These are phyloP conservation scores for Trachelus troglodyta DNA, from an alignment of 2,888 invertebrate species.

Conservation along the genomic window DNA sequence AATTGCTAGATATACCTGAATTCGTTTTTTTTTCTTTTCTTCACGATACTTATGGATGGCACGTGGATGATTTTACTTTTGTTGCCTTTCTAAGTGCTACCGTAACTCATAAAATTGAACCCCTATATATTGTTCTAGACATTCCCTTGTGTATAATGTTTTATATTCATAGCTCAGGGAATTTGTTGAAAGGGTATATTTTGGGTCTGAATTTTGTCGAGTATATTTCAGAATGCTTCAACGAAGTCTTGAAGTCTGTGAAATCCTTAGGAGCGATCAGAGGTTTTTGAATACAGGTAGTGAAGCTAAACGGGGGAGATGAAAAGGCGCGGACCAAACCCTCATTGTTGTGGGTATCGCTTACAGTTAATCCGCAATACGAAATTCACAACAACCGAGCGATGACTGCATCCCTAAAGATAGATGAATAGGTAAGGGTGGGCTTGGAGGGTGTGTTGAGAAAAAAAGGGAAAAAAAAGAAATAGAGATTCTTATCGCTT, in stretches of 20 bases:
- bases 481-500: not conserved
- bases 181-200: not conserved
- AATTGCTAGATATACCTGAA: not conserved
- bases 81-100: not conserved
- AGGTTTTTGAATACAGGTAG: not conserved
- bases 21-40: not conserved
- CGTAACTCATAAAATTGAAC: not conserved
- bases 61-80: not conserved
- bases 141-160: not conserved
- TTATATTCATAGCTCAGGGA: not conserved
- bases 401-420: constrained; percentile 25
- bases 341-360: constrained; percentile 48
- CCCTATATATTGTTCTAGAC: not conserved
- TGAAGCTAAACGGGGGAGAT: not conserved
- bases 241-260: not conserved
- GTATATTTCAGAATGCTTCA: not conserved
- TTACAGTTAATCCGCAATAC: constrained; percentile 54
- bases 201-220: not conserved
- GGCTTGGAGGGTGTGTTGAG: constrained; percentile 3
- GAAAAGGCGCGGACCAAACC: not conserved
- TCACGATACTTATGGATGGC: not conserved
- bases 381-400: constrained; percentile 44
- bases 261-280: not conserved
- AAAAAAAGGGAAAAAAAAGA: not conserved
- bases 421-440: not conserved